Conservation (phyloP, 2,888 invertebrate genomes). For the Flabesymbios commensalis region DNA sequence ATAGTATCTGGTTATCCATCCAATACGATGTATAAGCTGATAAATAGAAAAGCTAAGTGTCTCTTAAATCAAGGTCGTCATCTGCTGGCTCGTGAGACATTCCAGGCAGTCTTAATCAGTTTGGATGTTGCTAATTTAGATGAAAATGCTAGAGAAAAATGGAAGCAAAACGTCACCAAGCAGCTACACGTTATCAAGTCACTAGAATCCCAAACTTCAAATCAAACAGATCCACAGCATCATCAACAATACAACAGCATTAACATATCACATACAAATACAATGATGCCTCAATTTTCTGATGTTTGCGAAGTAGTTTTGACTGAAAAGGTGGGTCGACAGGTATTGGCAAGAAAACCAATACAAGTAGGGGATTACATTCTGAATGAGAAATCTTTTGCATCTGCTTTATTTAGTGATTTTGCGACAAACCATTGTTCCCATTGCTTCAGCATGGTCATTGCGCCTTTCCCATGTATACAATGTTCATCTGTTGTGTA, state of each 20-base stretch:
- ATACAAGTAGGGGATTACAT: background rate
- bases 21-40: constrained; percentile 70
- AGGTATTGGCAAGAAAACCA: background rate
- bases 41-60: constrained; percentile 71
- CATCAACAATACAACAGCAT: too few species aligned
- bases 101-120: constrained; percentile 39
- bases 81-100: constrained; percentile 57
- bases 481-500: background rate
- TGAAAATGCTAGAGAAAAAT: constrained; percentile 17
- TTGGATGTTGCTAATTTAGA: constrained; percentile 33
- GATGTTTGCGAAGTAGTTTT: too few species aligned
- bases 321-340: background rate
- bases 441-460: background rate
- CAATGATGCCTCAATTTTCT: too few species aligned
- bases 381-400: background rate
- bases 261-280: too few species aligned
- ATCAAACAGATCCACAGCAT: too few species aligned
- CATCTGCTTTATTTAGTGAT: background rate
- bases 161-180: constrained; percentile 23
- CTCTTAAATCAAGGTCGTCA: constrained; percentile 65
- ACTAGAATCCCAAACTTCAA: too few species aligned
- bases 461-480: background rate
- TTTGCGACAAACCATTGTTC: background rate
- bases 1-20: constrained; percentile 68
- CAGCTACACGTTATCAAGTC: too few species aligned